Percentiles rank a stretch among this genome's conserved stretches.
phyloP scores from a whole-genome alignment of 2,797 vertebrate genomes.

The Poecilia gillii region DNA sequence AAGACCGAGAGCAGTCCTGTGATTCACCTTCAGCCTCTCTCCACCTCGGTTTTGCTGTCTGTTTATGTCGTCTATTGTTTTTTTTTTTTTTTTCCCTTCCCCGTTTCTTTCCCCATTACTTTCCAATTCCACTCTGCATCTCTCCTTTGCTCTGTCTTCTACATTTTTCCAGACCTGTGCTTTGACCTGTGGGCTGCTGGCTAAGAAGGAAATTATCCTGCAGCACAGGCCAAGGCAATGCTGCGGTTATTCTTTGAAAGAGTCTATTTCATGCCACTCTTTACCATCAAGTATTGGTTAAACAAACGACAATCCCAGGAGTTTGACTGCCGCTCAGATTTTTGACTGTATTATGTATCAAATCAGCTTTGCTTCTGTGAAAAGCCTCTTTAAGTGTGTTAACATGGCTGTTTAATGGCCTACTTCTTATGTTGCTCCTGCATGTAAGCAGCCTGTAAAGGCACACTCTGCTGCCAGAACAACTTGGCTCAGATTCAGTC shows the following conservation, averaged over 20 bases:
- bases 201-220: conserved; percentile 61
- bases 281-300: conserved; percentile 55
- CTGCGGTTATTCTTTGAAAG: conserved; percentile 71
- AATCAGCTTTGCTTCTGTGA: conserved; percentile 42
- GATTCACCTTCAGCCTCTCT: conserved; percentile 69
- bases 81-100: conserved; percentile 29
- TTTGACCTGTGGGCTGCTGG: conserved; percentile 58
- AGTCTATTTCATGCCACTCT: conserved; percentile 65
- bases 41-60: conserved; percentile 54
- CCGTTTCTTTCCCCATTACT: conserved; percentile 29
- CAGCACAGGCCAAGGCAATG: conserved; percentile 53
- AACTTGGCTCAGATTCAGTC: conserved; percentile 56
- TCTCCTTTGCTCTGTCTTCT: conserved; percentile 38
- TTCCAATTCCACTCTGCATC: conserved; percentile 39
- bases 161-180: conserved; percentile 61
- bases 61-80: conserved; percentile 61
- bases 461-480: conserved; percentile 48
- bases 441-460: conserved; percentile 44
- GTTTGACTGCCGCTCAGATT: conserved; percentile 39
- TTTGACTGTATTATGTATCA: conserved; percentile 40
- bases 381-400: conserved; percentile 28
- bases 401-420: conserved; percentile 49
- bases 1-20: conserved; percentile 57
- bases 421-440: conserved; percentile 31
- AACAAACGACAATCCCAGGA: conserved; percentile 47